Conservation (phyloP, 2,888 invertebrate genomes). For the Carabus problematicus region DNA sequence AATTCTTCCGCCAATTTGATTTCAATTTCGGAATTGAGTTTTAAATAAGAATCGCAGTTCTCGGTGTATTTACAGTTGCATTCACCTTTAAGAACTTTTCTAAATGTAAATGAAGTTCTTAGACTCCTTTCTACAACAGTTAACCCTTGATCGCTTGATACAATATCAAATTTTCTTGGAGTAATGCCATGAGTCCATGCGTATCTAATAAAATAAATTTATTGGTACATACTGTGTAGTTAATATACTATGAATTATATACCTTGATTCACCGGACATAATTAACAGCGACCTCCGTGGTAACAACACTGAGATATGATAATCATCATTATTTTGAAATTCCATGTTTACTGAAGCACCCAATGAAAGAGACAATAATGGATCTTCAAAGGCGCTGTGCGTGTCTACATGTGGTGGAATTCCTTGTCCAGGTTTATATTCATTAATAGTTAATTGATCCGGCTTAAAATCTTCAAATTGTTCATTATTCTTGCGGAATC, state of each 20-base stretch:
- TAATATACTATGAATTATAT: slow-evolving; percentile 44
- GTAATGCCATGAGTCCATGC: slow-evolving; percentile 90
- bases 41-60: slow-evolving; percentile 70
- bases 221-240: slow-evolving; percentile 11
- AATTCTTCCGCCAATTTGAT: slow-evolving; percentile 66
- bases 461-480: slow-evolving; percentile 63
- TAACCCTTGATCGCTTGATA: slow-evolving; percentile 65
- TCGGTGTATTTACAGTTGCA: slow-evolving; percentile 71
- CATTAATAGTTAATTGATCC: slow-evolving; percentile 86
- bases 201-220: slow-evolving; percentile 62
- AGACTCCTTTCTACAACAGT: slow-evolving; percentile 64
- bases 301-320: slow-evolving; percentile 69
- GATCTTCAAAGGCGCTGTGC: slow-evolving; percentile 91
- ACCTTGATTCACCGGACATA: slow-evolving; percentile 81
- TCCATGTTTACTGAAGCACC: slow-evolving; percentile 88
- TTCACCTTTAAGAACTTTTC: slow-evolving; percentile 65
- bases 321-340: slow-evolving; percentile 72
- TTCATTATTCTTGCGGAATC: slow-evolving; percentile 60
- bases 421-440: slow-evolving; percentile 86
- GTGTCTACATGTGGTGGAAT: slow-evolving; percentile 97
- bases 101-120: slow-evolving; percentile 87
- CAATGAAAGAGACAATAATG: slow-evolving; percentile 86
- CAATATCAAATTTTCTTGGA: slow-evolving; percentile 79
- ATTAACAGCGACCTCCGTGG: slow-evolving; percentile 77
- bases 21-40: slow-evolving; percentile 47